Base-by-base conservation (phyloP, 2,113 vertebrate genomes). In the Arizona elegans region DNA sequence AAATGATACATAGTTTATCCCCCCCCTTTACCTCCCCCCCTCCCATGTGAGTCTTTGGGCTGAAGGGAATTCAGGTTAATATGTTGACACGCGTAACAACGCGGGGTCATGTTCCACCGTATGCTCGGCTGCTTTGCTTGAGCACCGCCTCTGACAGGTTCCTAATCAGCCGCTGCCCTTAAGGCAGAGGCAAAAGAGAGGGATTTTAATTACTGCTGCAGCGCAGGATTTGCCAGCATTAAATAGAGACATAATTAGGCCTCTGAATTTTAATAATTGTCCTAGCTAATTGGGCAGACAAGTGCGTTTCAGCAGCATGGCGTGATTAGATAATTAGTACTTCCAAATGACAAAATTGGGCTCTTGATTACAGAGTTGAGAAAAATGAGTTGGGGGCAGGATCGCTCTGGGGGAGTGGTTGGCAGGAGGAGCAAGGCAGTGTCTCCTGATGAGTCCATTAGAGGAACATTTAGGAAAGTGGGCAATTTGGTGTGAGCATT, bases 21-120 rank as follows among this genome's bases (percentile, higher is more conserved):
- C 96, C 96, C 95, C 96, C 97, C 96, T 95, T 94, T 4, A 47
- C 97, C 97, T 97, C 96, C 96, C 96, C 96, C 95, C 92, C 97
- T 97, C 97, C 95, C 97, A 97, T 97, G 96, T 96, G 97, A 97
- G 97, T 97, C 96, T 94, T 97, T 98, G 98, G 98, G 99, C 99
- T 99, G 98, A 97, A 97, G 99, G 99, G 98, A 99, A 99, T 99
- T 99, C 98, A 98, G 99, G 99, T 99, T 99, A 99, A 99, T 99
- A 98, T 99, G 99, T 99, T 99, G 99, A 99, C 99, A 99, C 98
- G 97, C 98, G 98, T 98, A 99, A 99, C 99, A 99, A 98, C 98
- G 98, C 97, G 97, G 98, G 99, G 99, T 99, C 99, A 98, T 98
- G 99, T 98, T 97, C 98, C 98, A 95, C 98, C 97, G 97, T 98